These are phyloP conservation scores for Peromyscus aztecus DNA, from an alignment of 2,797 vertebrate species.

Conservation along the genomic window DNA sequence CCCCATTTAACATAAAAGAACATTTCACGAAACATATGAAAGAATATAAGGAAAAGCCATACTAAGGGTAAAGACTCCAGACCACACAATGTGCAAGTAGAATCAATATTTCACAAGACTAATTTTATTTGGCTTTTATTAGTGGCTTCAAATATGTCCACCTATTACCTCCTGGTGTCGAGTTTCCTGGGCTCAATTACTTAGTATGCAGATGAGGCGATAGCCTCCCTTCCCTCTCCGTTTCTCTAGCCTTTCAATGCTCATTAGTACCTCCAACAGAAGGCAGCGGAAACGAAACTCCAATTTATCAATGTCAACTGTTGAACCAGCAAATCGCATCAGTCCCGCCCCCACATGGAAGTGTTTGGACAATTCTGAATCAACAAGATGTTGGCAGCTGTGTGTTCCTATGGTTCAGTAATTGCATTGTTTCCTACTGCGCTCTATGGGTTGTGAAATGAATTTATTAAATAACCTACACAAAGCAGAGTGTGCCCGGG, in stretches of 20 bases:
- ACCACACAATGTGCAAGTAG: slow-evolving; percentile 5
- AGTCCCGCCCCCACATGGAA: slow-evolving; percentile 78
- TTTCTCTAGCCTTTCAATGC: slow-evolving; percentile 64
- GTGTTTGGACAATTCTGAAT: slow-evolving; percentile 82
- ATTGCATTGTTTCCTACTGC: slow-evolving; percentile 80
- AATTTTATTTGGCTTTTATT: slow-evolving; percentile 42
- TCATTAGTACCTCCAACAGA: slow-evolving; percentile 83
- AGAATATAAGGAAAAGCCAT: slow-evolving; percentile 57
- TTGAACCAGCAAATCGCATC: slow-evolving; percentile 80
- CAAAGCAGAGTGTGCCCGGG: slow-evolving; percentile 44
- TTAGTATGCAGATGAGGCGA: slow-evolving; percentile 68
- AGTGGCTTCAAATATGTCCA: slow-evolving; percentile 6
- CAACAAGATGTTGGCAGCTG: slow-evolving; percentile 81
- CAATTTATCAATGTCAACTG: slow-evolving; percentile 81
- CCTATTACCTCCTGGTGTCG: background rate
- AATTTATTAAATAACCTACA: slow-evolving; percentile 81
- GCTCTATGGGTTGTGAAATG: slow-evolving; percentile 79
- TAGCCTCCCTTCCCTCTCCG: background rate
- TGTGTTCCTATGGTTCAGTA: slow-evolving; percentile 78
- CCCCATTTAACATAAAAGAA: background rate
- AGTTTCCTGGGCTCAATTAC: slow-evolving; percentile 24
- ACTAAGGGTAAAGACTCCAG: slow-evolving; percentile 48
- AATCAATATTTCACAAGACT: slow-evolving; percentile 31
- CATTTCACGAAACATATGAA: slow-evolving; percentile 19
- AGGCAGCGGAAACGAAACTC: slow-evolving; percentile 77